Evolutionary conservation across 2,113 vertebrate genomes (phyloP).

Genomic region (Poeciliopsis retropinna): DNA sequence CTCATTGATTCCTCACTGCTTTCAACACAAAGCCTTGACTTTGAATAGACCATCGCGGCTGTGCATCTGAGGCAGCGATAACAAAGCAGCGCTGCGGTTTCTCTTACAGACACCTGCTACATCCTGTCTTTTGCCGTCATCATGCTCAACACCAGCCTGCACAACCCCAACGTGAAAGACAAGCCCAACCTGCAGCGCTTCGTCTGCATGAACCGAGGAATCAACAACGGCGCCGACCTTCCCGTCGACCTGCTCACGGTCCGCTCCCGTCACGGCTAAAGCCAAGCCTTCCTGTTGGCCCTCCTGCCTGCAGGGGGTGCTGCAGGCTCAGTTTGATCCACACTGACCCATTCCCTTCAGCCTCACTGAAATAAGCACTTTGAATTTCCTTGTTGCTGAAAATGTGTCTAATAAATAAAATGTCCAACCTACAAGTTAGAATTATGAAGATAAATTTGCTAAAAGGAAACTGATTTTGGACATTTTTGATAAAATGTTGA

Average conservation of each 20-base stretch:
- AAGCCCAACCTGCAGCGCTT: conserved; percentile 89
- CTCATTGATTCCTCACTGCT: neutral
- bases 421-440: no score
- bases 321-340: no score
- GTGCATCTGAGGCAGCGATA: neutral
- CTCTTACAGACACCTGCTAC: conserved; percentile 91
- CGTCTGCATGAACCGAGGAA: conserved; percentile 91
- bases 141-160: conserved; percentile 96
- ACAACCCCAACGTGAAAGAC: conserved; percentile 95
- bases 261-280: neutral
- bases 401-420: no score
- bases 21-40: conserved; percentile 6
- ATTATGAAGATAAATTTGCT: no score
- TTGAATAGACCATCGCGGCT: conserved; percentile 4
- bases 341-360: no score
- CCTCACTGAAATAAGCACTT: no score
- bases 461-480: no score
- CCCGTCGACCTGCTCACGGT: conserved; percentile 88
- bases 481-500: neutral
- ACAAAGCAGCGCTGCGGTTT: conserved; percentile 14
- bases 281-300: no score
- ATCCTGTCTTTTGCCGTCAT: conserved; percentile 95
- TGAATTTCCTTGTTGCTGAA: no score
- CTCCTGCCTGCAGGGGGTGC: no score
- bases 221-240: conserved; percentile 87